Evolutionary conservation across 2,797 vertebrate genomes (phyloP).

Genomic region (Takifugu rubripes): DNA sequence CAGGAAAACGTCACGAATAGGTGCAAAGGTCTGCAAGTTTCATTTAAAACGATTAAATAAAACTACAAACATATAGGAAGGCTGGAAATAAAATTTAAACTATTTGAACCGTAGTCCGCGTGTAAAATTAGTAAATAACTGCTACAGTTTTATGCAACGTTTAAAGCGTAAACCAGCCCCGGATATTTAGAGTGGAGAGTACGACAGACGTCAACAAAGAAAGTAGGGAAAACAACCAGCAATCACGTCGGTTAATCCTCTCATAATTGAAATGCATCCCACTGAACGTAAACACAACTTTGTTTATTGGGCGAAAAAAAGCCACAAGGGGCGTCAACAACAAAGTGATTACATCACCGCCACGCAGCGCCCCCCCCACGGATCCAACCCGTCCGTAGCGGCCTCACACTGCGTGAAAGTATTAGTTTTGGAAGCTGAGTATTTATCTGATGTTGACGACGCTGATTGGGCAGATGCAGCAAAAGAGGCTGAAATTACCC

Average conservation of each 20-base stretch:
- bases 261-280: not conserved
- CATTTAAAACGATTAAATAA: too few species aligned
- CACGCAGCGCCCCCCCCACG: slow-evolving; percentile 1
- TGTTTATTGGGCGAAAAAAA: not conserved
- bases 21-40: too few species aligned
- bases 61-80: not conserved
- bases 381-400: not conserved
- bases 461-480: not conserved
- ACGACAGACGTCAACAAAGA: too few species aligned
- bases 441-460: too few species aligned
- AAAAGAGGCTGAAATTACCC: slow-evolving; percentile 1
- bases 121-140: not conserved
- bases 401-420: slow-evolving; percentile 7
- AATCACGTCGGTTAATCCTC: not conserved
- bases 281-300: not conserved
- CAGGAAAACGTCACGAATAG: not conserved
- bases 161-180: too few species aligned
- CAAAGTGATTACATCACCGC: not conserved
- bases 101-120: too few species aligned
- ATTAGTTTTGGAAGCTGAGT: not conserved
- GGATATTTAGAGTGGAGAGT: too few species aligned
- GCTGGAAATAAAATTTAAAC: too few species aligned
- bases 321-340: not conserved
- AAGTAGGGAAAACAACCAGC: not conserved
- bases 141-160: too few species aligned